Evolutionary conservation across 1,140 invertebrate genomes (phyloP), one percentile per base, ranked within the genome.

Genomic region (Scaptomyza montana): DNA sequence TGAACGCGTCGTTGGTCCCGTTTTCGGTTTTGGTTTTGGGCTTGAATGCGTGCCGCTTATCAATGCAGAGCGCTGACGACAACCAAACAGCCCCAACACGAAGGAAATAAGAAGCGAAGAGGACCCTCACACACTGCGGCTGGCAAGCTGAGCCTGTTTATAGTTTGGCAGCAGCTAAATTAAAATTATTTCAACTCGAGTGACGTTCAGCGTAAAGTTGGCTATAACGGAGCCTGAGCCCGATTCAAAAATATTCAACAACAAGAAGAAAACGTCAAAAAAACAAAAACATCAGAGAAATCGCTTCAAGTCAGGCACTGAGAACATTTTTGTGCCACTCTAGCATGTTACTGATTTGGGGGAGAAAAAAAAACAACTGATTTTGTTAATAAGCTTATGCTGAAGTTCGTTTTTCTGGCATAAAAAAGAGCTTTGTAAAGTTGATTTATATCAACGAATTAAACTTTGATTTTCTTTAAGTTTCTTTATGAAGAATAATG

Each of bases 151-250:
- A 78, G 80, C 76, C 80, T 79, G 80, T 84, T 82, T 82, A 84
- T 85, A 77, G 78, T 85, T 85, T 65, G 57, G 60, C 72, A 84
- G 80, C 80, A 84, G 85, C 80, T 84, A 84, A 84, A 84, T 84
- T 84, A 85, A 84, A 84, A 84, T 84, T 84, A 84, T 84, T 84
- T 84, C 80, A 79, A 84, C 80, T 84, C 75, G 80, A 84, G 67
- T 85, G 80, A 82, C 69, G 74, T 62, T 73, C 69, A 25, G 61
- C 56, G 68, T 62, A 45, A 60, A 63, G 80, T 76, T 78, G 71
- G 68, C 65, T 78, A 78, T 82, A 82, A 82, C 79, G 79, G 75
- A 78, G 74, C 79, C 78, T 45, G 2, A 25, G 21, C 21, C 21
- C 3, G 36, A 53, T 21, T 46, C 51, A 30, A 25, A 25, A 25